Evolutionary conservation across 2,113 vertebrate genomes (phyloP).

Genomic region (Gorsachius goisagi): DNA sequence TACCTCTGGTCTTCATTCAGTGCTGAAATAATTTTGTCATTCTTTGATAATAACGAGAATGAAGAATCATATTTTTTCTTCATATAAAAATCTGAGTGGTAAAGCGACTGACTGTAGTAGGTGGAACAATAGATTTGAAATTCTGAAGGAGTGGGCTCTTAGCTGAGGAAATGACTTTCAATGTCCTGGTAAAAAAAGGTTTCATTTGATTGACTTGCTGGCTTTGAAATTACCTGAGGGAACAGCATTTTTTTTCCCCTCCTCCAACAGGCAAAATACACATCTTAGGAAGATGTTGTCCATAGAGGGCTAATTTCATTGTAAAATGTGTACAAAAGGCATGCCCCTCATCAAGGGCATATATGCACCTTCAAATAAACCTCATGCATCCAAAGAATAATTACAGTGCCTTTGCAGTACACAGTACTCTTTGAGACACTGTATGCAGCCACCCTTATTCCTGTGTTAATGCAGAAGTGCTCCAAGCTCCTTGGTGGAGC

Average conservation of each 20-base stretch:
- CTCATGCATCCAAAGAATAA: neutral
- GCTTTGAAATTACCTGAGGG: neutral
- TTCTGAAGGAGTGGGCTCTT: neutral
- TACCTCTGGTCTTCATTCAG: neutral
- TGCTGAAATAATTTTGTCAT: neutral
- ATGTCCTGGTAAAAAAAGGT: neutral
- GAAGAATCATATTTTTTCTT: neutral
- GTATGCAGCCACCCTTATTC: neutral
- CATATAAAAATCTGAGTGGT: neutral
- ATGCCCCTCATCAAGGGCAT: neutral
- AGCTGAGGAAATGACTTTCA: neutral
- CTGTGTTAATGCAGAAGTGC: neutral
- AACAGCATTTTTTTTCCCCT: neutral
- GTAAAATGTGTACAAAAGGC: neutral
- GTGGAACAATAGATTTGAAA: neutral
- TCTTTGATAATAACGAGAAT: neutral
- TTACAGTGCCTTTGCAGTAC: neutral
- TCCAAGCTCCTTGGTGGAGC: neutral
- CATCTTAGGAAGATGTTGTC: neutral
- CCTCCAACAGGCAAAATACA: accelerated
- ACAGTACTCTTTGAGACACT: neutral
- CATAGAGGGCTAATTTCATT: neutral
- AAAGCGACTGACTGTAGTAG: neutral
- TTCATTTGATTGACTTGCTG: neutral
- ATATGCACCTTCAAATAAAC: neutral